Evolutionary conservation across 1,140 invertebrate species (phyloP).

Genomic region (Steinernema feltiae): DNA sequence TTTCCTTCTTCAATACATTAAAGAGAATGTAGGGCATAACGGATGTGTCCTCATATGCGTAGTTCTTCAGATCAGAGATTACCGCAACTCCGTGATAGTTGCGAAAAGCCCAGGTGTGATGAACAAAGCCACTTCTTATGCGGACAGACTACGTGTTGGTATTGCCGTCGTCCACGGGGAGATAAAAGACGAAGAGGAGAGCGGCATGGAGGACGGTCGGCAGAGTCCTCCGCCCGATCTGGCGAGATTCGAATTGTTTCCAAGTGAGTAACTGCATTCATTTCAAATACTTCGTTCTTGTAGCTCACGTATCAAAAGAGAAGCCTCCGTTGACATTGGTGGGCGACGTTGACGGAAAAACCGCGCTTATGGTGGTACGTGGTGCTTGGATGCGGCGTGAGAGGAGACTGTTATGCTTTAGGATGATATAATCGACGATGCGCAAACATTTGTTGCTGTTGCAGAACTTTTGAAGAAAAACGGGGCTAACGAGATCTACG

Average conservation of each 20-base stretch:
- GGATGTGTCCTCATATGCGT: background rate
- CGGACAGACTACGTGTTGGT: constrained; percentile 75
- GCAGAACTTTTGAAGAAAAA: constrained; percentile 73
- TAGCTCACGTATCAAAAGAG: constrained; percentile 78
- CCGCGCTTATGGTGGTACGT: constrained; percentile 85
- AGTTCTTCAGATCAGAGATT: constrained; percentile 78
- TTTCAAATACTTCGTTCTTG: background rate
- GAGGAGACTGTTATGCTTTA: constrained; percentile 22
- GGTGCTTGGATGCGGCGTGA: background rate
- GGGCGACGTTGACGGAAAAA: constrained; percentile 90
- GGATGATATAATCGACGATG: constrained; percentile 97
- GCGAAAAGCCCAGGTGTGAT: constrained; percentile 93
- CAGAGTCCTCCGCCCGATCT: constrained; percentile 62
- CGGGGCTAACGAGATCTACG: constrained; percentile 98
- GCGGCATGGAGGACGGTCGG: constrained; percentile 59
- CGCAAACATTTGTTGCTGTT: constrained; percentile 83
- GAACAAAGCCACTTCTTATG: constrained; percentile 94
- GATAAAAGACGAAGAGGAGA: constrained; percentile 60
- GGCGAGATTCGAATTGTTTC: constrained; percentile 25
- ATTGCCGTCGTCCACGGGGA: constrained; percentile 96
- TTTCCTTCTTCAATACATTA: constrained; percentile 94
- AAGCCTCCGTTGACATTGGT: constrained; percentile 97
- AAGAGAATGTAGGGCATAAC: constrained; percentile 50
- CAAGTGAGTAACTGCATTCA: constrained; percentile 16
- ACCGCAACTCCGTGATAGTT: constrained; percentile 95